Evolutionary conservation across 2,113 vertebrate species (phyloP).

Genomic region (Felis catus): F.catus_Fca126_mat1.0 CM031412.1:64870001-64870500

Average conservation of each 20-base stretch:
- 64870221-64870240: fast-evolving
- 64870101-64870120: not conserved
- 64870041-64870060: not conserved
- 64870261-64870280: too few relatives aligned
- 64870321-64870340: not conserved
- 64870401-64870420: not conserved
- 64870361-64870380: not conserved
- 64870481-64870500: not conserved
- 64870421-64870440: not conserved
- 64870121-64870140: not conserved
- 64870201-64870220: not conserved
- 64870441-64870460: not conserved
- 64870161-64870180: not conserved
- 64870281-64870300: not conserved
- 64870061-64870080: not conserved
- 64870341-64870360: not conserved
- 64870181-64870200: not conserved
- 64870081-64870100: not conserved
- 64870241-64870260: not conserved
- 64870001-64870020: not conserved
- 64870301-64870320: not conserved
- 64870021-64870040: not conserved
- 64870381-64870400: not conserved
- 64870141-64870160: not conserved
- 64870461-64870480: not conserved